A percentile compares a stretch with the other conserved stretches of the same genome.
These are phyloP conservation scores for Nemotelus pantherinus DNA, from an alignment of 2,888 invertebrate species.

Conservation along the genomic window DNA sequence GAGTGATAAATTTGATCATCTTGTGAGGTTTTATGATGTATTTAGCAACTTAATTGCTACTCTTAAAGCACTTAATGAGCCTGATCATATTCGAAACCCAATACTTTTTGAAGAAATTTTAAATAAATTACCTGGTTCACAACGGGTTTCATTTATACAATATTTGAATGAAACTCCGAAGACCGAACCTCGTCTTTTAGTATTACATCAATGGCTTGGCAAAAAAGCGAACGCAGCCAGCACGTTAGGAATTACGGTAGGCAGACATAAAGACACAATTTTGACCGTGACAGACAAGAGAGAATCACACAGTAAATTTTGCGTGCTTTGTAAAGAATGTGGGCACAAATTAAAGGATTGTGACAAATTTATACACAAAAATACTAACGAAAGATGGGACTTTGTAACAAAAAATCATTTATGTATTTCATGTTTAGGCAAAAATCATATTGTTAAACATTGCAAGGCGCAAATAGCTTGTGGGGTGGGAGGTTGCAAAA, in stretches of 20 bases:
- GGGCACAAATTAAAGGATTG: background rate
- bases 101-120: background rate
- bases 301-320: background rate
- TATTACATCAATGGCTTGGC: background rate
- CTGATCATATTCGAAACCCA: background rate
- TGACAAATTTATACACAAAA: background rate
- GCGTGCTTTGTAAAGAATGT: background rate
- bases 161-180: background rate
- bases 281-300: background rate
- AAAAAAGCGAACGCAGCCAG: background rate
- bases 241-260: background rate
- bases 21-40: background rate
- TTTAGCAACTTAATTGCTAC: background rate
- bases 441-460: too few species aligned
- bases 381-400: background rate
- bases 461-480: too few species aligned
- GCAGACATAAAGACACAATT: background rate
- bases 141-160: background rate
- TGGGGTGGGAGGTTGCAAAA: too few species aligned
- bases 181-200: background rate
- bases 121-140: background rate
- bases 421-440: too few species aligned
- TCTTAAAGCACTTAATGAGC: background rate
- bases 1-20: background rate
- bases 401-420: background rate